phyloP scores from a whole-genome alignment of 2,888 invertebrate genomes.

The Hirtodrosophila duncani region DNA sequence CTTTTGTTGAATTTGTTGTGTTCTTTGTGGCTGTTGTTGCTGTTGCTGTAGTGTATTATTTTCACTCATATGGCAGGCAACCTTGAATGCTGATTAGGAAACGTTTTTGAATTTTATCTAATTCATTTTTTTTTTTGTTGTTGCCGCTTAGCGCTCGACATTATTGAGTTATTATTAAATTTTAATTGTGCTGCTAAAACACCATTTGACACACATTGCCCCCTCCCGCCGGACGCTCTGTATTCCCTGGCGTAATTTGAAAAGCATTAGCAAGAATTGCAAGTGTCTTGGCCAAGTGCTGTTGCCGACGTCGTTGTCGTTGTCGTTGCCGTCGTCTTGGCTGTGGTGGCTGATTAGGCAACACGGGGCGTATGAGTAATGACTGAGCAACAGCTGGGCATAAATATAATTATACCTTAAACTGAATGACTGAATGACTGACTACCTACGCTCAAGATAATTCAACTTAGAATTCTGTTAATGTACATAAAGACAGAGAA shows the following conservation, averaged over 20 bases:
- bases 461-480: too few species aligned
- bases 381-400: conserved; percentile 47
- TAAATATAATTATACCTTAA: conserved; percentile 46
- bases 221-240: background rate
- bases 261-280: conserved; percentile 52
- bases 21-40: background rate
- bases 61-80: conserved; percentile 61
- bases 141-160: conserved; percentile 20
- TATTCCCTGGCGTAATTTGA: conserved; percentile 35
- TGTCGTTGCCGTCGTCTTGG: conserved; percentile 7
- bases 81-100: conserved; percentile 71
- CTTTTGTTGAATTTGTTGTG: too few species aligned
- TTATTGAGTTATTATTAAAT: conserved; percentile 60
- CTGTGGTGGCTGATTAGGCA: conserved; percentile 20
- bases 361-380: conserved; percentile 63
- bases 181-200: conserved; percentile 60
- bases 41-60: conserved; percentile 50
- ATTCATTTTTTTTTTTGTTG: conserved; percentile 38
- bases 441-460: conserved; percentile 37
- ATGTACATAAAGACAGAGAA: too few species aligned
- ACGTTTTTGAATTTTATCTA: conserved; percentile 62
- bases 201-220: conserved; percentile 24
- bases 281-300: conserved; percentile 47
- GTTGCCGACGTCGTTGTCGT: conserved; percentile 40
- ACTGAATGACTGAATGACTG: conserved; percentile 20